phyloP scores from a whole-genome alignment of 35 echinoderm and acorn worm species.

The Chiridota heheva region DNA sequence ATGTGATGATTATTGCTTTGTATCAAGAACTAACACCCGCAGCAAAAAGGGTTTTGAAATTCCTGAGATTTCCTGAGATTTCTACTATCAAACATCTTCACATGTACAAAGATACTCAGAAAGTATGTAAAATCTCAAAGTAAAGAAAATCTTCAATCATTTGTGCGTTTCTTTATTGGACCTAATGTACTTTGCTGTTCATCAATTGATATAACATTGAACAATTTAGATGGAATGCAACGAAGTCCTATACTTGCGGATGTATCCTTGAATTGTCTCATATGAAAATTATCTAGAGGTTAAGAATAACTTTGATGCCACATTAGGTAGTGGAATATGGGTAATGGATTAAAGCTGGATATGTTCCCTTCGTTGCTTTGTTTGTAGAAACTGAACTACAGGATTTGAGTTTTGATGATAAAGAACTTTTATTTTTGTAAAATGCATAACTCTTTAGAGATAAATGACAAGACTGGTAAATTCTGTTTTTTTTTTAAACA shows the following conservation, averaged over 20 bases:
- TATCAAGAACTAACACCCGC: neutral
- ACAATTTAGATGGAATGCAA: neutral
- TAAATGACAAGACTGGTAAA: too few relatives aligned
- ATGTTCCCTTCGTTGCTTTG: too few relatives aligned
- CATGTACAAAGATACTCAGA: neutral
- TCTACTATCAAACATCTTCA: neutral
- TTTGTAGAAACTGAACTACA: too few relatives aligned
- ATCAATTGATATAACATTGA: neutral
- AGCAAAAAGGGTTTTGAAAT: neutral
- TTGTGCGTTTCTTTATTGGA: neutral
- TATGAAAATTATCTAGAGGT: slow-evolving; percentile 12
- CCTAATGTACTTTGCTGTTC: neutral
- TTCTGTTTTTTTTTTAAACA: too few relatives aligned
- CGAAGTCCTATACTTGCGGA: neutral
- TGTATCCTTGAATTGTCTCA: neutral
- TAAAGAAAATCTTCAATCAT: neutral
- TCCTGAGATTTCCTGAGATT: neutral
- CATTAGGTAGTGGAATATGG: neutral
- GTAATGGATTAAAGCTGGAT: too few relatives aligned
- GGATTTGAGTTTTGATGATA: too few relatives aligned
- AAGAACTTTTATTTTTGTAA: too few relatives aligned
- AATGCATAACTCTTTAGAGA: too few relatives aligned
- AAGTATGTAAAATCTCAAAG: neutral
- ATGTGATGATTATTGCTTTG: neutral
- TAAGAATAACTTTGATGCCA: neutral